Base-by-base conservation (phyloP, 2,888 invertebrate species). In the Dryobota labecula region DNA sequence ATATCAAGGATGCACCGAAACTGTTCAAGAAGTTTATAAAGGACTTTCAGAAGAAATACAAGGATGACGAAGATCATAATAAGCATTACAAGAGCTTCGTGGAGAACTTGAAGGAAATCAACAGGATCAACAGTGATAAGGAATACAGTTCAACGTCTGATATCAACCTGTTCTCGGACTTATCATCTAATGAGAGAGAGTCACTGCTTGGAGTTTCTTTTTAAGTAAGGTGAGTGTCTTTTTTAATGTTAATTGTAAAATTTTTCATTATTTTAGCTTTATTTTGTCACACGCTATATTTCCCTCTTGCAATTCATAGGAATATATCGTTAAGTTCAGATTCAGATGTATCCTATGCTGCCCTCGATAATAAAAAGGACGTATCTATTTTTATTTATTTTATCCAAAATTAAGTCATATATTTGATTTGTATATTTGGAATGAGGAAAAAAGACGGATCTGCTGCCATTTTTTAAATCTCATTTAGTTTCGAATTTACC, bases 81-180 rank as follows among this genome's bases (percentile, higher is more conserved):
- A 83, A 77, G n/a, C 94, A 89, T 76, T 94, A 84, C 69, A 70
- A 84, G 7, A 88, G 87, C 51, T 95, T 95, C 58, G 68, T 90
- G 11, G 82, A 88, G 5, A 93, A 88, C 70, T 86, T 95, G 68
- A 87, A 89, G 64, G 89, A 89, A 24, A 93, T 95, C 15, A 95
- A 92, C 73, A 83, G 73, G 13, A 67, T 90, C 18, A 95, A 94
- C 30, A 76, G 83, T 74, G 54, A 86, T 78, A 85, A 86, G 15
- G 83, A 87, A 41, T 82, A 66, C 30, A 83, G 74, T 70, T 78
- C 87, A 1, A 75, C 85, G 15, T 73, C 83, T 58, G 92, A 89
- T 54, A 93, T 95, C 54, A 94, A 94, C 77, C 73, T 88, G 72
- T 94, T 94, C 76, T 67, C 94, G 18, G 94, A 94, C 82, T 86